Conservation (phyloP, 2,888 invertebrate species). For the Catocala fraxini region DNA sequence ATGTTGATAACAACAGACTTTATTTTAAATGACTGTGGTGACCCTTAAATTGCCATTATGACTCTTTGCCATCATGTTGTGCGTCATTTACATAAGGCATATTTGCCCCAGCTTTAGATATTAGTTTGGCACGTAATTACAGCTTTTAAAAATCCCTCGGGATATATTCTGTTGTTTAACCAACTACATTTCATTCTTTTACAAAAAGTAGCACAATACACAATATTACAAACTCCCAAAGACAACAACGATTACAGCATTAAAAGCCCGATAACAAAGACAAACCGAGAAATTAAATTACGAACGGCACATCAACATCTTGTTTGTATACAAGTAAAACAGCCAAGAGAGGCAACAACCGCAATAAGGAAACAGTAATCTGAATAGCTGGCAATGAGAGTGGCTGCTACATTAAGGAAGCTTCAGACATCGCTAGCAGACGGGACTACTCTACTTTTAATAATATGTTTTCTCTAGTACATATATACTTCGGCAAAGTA, state of each 20-base stretch:
- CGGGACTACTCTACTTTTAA: conserved; percentile 13
- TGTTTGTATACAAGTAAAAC: conserved; percentile 4
- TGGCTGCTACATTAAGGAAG: conserved; percentile 6
- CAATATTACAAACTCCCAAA: too few species aligned
- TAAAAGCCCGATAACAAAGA: not conserved
- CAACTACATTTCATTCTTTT: too few species aligned
- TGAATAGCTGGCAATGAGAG: conserved; percentile 9
- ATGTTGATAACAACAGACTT: too few species aligned
- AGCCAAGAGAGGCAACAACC: conserved; percentile 8
- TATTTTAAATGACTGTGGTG: too few species aligned
- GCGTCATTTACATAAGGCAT: too few species aligned
- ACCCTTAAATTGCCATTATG: too few species aligned
- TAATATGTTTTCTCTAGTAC: conserved; percentile 34
- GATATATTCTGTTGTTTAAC: too few species aligned
- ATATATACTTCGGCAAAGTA: conserved; percentile 20
- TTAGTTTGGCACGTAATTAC: too few species aligned
- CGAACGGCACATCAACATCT: not conserved
- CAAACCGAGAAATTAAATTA: not conserved
- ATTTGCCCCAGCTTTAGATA: too few species aligned
- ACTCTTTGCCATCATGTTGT: too few species aligned
- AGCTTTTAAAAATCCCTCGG: too few species aligned
- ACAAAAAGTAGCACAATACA: too few species aligned
- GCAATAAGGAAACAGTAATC: conserved; percentile 14
- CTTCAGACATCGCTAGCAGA: conserved; percentile 15
- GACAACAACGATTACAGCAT: not conserved